These are phyloP conservation scores for Cynocephalus volans DNA, from an alignment of 2,113 vertebrate species.

Conservation along the genomic window DNA sequence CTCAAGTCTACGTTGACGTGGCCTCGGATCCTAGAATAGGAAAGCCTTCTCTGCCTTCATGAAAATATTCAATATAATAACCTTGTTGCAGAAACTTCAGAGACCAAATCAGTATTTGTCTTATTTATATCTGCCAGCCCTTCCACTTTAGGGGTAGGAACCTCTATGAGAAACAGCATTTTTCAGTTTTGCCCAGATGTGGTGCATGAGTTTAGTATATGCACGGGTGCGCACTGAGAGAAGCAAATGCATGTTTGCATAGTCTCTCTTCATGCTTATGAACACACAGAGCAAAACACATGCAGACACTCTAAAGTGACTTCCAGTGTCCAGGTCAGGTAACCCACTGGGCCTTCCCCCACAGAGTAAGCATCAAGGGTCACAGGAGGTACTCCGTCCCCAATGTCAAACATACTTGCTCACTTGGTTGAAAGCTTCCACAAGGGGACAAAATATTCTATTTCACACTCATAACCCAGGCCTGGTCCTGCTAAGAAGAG, in stretches of 20 bases:
- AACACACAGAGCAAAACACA: not conserved
- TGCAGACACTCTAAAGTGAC: accelerated
- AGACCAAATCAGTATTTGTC: too few species aligned
- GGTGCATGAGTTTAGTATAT: accelerated
- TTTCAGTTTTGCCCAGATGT: not conserved
- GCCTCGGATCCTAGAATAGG: not conserved
- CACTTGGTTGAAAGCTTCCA: not conserved
- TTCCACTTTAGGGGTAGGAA: not conserved
- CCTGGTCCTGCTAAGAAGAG: accelerated
- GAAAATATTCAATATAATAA: not conserved
- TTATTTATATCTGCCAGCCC: too few species aligned
- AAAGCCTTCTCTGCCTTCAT: not conserved
- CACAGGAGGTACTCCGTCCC: not conserved
- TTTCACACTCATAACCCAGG: not conserved
- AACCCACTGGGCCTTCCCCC: not conserved
- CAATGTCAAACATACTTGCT: too few species aligned
- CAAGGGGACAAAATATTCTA: too few species aligned
- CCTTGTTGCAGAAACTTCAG: not conserved
- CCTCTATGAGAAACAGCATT: not conserved
- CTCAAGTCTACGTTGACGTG: not conserved
- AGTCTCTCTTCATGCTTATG: not conserved
- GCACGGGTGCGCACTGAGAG: too few species aligned
- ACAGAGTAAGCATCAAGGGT: accelerated
- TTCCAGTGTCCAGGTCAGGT: not conserved
- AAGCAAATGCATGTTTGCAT: too few species aligned